Base-by-base conservation (phyloP, 1,140 invertebrate species). In the Homarus americanus region DNA sequence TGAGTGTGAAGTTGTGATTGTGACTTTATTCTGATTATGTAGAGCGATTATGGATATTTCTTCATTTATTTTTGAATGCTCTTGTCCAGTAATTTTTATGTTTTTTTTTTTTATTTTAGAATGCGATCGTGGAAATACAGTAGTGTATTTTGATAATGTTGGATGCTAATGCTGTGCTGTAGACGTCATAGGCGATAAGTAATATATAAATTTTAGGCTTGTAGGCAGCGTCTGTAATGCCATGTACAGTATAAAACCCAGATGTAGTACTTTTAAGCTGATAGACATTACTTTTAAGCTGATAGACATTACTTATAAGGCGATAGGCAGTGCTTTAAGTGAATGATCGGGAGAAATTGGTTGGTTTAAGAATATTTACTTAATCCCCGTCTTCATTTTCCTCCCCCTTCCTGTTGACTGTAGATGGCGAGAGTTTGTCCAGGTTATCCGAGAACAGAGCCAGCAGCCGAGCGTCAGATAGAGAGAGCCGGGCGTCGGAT, bases 401-500 rank as follows among this genome's bases (percentile, higher is more conserved):
- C 40, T 0, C 1, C n/a, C 44, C n/a, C 12, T n/a, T n/a, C n/a
- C n/a, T n/a, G n/a, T n/a, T n/a, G n/a, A n/a, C n/a, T n/a, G 75
- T 75, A 73, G 88, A 87, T 79, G 87, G 84, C 24, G 92, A 83
- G 53, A 78, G 83, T 73, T 49, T 66, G 36, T 83, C 63, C 49
- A 86, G 92, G 24, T 32, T 75, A n/a, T 72, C 82, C 28, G 69
- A 80, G 32, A 83, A 87, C 76, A 72, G 90, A 34, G 86, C 87
- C 75, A 89, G 82, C 73, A 87, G 87, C 41, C 82, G 90, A 44
- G 79, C 82, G 3, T 91, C 90, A 2, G 86, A 91, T 44, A 28
- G 92, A n/a, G 87, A 92, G 73, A 87, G 91, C 66, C 83, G 91
- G 38, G 40, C 82, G 1, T 92, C 91, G 1, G 91, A 92, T 72